Percentiles rank a stretch among this genome's conserved stretches.
Evolutionary conservation across 1,140 invertebrate genomes (phyloP).

Genomic region (Archivesica marissinica): DNA sequence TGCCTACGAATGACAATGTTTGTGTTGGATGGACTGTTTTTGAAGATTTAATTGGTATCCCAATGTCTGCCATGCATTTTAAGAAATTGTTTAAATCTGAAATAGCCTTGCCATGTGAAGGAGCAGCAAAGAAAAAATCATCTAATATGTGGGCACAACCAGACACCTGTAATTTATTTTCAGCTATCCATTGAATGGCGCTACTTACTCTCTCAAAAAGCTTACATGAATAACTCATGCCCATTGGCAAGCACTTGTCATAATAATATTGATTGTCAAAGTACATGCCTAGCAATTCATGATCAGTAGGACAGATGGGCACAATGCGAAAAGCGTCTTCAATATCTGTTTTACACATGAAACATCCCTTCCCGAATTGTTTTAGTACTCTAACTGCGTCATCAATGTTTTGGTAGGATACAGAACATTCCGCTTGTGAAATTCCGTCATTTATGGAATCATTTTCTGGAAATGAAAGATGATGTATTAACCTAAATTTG

Average conservation of each 20-base stretch:
- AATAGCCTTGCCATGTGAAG: background rate
- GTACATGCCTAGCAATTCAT: constrained; percentile 49
- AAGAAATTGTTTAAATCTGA: background rate
- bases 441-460: constrained; percentile 63
- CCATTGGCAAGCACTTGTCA: constrained; percentile 61
- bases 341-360: constrained; percentile 59
- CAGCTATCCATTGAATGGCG: constrained; percentile 53
- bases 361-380: background rate
- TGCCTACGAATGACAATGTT: constrained; percentile 27
- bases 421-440: constrained; percentile 3
- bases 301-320: constrained; percentile 55
- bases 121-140: constrained; percentile 53
- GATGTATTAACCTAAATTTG: constrained; percentile 54
- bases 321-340: constrained; percentile 58
- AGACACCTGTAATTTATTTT: constrained; percentile 19
- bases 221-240: constrained; percentile 36
- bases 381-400: constrained; percentile 44
- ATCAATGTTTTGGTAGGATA: constrained; percentile 56
- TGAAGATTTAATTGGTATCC: constrained; percentile 27
- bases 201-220: constrained; percentile 62
- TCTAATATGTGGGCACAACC: constrained; percentile 50
- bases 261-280: constrained; percentile 48
- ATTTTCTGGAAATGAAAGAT: constrained; percentile 34
- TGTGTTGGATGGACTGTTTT: constrained; percentile 11
- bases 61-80: background rate